phyloP scores from a whole-genome alignment of 2,797 vertebrate species.

The Rallus crepitans region DNA sequence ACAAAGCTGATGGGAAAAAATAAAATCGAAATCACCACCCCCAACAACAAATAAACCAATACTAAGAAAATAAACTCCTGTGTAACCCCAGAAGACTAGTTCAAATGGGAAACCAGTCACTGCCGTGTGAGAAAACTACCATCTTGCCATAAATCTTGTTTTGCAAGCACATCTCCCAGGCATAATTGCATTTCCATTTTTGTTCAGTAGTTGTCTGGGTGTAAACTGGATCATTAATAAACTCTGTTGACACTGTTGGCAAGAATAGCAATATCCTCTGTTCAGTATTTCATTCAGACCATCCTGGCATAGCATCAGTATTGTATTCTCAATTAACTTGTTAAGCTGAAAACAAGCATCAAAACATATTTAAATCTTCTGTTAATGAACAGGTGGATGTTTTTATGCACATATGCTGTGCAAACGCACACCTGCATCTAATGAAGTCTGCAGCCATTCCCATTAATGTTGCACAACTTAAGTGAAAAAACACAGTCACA shows the following conservation, averaged over 20 bases:
- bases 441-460: background rate
- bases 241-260: background rate
- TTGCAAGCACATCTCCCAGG: background rate
- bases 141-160: background rate
- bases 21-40: background rate
- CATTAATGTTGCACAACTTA: background rate
- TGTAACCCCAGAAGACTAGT: background rate
- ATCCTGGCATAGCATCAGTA: background rate
- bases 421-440: background rate
- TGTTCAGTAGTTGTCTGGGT: background rate
- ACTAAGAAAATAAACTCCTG: background rate
- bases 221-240: background rate
- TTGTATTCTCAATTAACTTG: background rate
- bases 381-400: background rate
- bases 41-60: fast-evolving
- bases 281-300: background rate
- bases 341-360: background rate
- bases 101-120: background rate
- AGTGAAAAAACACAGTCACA: background rate
- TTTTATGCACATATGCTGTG: background rate
- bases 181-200: background rate
- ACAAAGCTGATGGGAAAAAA: background rate
- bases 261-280: background rate
- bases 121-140: background rate
- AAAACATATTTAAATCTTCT: background rate